These are phyloP conservation scores for Ectemnius cavifrons DNA, from an alignment of 2,888 invertebrate species.

Conservation along the genomic window DNA sequence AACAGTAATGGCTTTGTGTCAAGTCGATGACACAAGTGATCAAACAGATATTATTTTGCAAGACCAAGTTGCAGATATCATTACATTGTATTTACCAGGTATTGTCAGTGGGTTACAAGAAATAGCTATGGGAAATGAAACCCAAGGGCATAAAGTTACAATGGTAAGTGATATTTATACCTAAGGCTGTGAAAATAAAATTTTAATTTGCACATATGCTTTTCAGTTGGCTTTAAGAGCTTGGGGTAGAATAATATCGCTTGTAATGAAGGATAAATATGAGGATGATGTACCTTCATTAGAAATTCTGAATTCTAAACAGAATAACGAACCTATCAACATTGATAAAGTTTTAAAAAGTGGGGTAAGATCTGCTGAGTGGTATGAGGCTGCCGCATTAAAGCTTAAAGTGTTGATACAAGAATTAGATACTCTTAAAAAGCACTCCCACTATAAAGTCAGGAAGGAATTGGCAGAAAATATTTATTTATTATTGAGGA, in stretches of 20 bases:
- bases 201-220: conserved; percentile 19
- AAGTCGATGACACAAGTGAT: conserved; percentile 81
- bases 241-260: conserved; percentile 77
- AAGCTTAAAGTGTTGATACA: conserved; percentile 80
- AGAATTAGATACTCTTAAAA: conserved; percentile 80
- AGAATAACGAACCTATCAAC: conserved; percentile 61
- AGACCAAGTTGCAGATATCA: conserved; percentile 80
- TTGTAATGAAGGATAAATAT: conserved; percentile 77
- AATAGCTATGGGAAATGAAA: conserved; percentile 80
- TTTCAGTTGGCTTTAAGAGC: conserved; percentile 77
- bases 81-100: conserved; percentile 84
- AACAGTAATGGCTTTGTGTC: conserved; percentile 83
- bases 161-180: conserved; percentile 76
- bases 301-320: conserved; percentile 46
- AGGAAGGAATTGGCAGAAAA: conserved; percentile 82
- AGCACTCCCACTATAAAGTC: conserved; percentile 82
- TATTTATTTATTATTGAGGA: conserved; percentile 80
- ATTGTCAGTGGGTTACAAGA: conserved; percentile 81
- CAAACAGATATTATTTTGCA: conserved; percentile 79
- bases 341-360: conserved; percentile 75
- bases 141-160: conserved; percentile 82
- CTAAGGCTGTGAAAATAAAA: not conserved
- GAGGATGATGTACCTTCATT: conserved; percentile 46
- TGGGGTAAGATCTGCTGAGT: conserved; percentile 78
- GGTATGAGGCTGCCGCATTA: conserved; percentile 81